Percentiles rank a stretch among this genome's conserved stretches.
phyloP scores from a whole-genome alignment of 2,113 vertebrate genomes.

The Bettongia penicillata region DNA sequence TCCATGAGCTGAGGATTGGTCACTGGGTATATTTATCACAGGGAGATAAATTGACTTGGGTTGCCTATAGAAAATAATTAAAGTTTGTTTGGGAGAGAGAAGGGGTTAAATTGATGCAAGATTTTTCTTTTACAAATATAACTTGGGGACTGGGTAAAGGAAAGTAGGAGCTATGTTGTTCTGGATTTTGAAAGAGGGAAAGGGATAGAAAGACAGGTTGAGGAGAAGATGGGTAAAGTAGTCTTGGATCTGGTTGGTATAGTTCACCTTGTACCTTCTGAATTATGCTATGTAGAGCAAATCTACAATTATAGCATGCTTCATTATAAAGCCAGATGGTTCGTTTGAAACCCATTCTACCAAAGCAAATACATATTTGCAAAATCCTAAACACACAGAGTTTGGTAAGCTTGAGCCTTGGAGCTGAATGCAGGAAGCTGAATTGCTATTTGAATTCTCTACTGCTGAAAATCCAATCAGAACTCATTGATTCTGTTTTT shows the following conservation, averaged over 20 bases:
- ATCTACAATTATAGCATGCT: not conserved
- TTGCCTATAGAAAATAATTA: slow-evolving; percentile 32
- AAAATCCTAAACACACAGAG: not conserved
- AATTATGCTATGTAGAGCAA: not conserved
- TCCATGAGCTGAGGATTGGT: not conserved
- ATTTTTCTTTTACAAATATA: not conserved
- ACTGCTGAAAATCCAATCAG: not conserved
- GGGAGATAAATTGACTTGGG: slow-evolving; percentile 11
- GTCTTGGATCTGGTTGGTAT: not conserved
- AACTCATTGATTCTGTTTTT: slow-evolving; percentile 9
- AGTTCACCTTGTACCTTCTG: slow-evolving; percentile 8
- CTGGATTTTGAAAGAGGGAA: not conserved
- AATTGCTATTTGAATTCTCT: not conserved
- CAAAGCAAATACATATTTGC: not conserved
- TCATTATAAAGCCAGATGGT: not conserved
- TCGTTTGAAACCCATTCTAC: not conserved
- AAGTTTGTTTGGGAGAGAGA: not conserved
- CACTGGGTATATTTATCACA: not conserved
- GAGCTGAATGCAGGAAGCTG: not conserved
- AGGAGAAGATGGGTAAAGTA: not conserved
- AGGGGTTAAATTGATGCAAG: not conserved
- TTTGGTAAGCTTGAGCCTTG: slow-evolving; percentile 9
- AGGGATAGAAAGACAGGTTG: not conserved
- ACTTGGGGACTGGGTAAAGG: not conserved
- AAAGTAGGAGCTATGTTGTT: not conserved